Evolutionary conservation across 2,797 vertebrate species (phyloP).

Genomic region (Malurus splendens): DNA sequence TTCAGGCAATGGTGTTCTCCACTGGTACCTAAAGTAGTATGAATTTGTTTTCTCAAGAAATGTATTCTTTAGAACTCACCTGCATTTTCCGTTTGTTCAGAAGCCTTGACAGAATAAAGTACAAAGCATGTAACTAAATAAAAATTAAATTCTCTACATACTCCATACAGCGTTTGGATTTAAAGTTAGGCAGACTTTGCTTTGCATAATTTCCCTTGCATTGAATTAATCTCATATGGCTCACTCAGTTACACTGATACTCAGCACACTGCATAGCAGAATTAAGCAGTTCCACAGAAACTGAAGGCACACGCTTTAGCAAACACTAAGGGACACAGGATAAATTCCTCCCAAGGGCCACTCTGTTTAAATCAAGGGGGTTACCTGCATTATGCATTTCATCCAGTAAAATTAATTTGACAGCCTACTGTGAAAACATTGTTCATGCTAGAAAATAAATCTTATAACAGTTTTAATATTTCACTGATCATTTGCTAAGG

Average conservation of each 20-base stretch:
- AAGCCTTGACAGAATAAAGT: neutral
- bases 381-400: neutral
- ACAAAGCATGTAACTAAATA: neutral
- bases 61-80: neutral
- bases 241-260: neutral
- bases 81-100: neutral
- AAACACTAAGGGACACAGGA: neutral
- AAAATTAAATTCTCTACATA: neutral
- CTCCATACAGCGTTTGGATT: neutral
- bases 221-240: neutral
- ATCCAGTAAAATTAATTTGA: constrained; percentile 7
- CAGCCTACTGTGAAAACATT: neutral
- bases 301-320: neutral
- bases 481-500: neutral
- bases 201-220: neutral
- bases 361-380: neutral
- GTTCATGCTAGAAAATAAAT: neutral
- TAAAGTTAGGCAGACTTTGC: neutral
- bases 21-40: neutral
- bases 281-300: neutral
- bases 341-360: constrained; percentile 2
- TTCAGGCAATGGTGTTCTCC: neutral
- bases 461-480: neutral
- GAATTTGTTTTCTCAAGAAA: constrained; percentile 31
- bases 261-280: neutral